Conservation (phyloP, 2,797 vertebrate species). For the Chlorospingus semifuscus region DNA sequence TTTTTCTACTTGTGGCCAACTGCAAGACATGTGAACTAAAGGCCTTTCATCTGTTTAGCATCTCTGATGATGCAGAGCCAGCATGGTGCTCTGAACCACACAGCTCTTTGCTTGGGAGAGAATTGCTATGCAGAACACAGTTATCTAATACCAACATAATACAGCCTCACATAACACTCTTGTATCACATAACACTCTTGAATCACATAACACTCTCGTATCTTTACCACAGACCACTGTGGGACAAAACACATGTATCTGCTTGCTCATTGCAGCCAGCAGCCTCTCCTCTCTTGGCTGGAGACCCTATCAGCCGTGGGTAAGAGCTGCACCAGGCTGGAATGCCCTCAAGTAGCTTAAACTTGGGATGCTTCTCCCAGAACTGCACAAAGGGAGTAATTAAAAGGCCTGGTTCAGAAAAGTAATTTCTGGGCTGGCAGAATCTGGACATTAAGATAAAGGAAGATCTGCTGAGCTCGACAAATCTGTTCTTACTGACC, state of each 20-base stretch:
- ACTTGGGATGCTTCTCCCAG: neutral
- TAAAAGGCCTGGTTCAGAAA: neutral
- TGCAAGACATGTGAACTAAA: neutral
- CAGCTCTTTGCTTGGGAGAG: neutral
- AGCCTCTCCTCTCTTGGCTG: neutral
- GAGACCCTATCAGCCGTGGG: neutral
- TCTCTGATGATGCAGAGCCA: neutral
- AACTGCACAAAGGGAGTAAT: slow-evolving; percentile 12
- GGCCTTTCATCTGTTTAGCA: neutral
- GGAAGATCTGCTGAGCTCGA: neutral
- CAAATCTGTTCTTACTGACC: neutral
- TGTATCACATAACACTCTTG: neutral
- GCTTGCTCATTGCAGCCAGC: neutral
- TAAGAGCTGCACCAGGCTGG: neutral
- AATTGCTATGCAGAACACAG: neutral
- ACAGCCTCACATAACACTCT: neutral
- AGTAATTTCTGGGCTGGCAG: neutral
- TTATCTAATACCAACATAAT: neutral
- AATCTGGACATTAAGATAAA: slow-evolving; percentile 29
- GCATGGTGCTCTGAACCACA: neutral
- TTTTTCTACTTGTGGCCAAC: slow-evolving; percentile 19
- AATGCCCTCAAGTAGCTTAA: neutral
- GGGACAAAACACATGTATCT: neutral
- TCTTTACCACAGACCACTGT: neutral
- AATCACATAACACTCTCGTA: neutral